Percentiles rank a stretch among this genome's conserved stretches.
phyloP scores from a whole-genome alignment of 2,888 invertebrate species.

The Drosophila nr. fundita region DNA sequence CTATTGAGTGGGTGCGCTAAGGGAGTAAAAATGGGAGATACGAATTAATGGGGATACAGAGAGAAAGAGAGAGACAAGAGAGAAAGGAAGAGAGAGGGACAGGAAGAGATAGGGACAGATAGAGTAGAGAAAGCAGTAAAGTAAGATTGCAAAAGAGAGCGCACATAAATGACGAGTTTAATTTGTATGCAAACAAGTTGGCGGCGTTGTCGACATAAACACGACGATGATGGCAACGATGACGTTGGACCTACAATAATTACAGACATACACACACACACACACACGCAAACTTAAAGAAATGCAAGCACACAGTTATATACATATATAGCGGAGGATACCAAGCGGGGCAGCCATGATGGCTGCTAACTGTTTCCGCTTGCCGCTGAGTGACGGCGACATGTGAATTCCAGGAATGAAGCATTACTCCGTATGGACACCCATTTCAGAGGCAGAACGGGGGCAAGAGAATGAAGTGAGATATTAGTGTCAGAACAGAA shows the following conservation, averaged over 20 bases:
- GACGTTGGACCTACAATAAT: slow-evolving; percentile 75
- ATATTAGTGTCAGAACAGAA: slow-evolving; percentile 46
- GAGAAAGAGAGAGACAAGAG: slow-evolving; percentile 1
- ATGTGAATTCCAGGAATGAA: slow-evolving; percentile 69
- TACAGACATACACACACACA: slow-evolving; percentile 44
- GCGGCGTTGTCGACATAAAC: slow-evolving; percentile 74
- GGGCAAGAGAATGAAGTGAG: slow-evolving; percentile 11
- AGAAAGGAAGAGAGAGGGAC: not conserved
- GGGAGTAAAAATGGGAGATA: slow-evolving; percentile 30
- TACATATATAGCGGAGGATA: not conserved
- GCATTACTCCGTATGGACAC: slow-evolving; percentile 51
- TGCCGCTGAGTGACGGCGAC: slow-evolving; percentile 62
- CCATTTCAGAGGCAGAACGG: slow-evolving; percentile 19
- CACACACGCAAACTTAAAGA: slow-evolving; percentile 27
- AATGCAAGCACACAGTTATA: slow-evolving; percentile 24
- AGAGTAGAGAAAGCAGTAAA: slow-evolving; percentile 2
- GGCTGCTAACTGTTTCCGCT: slow-evolving; percentile 75
- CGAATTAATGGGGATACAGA: slow-evolving; percentile 4
- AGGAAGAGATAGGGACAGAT: not conserved
- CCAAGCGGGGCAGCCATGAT: slow-evolving; percentile 46
- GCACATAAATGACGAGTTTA: slow-evolving; percentile 79
- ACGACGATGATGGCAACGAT: slow-evolving; percentile 54
- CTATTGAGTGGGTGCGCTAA: slow-evolving; percentile 71
- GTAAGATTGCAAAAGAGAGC: slow-evolving; percentile 22
- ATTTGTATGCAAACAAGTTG: slow-evolving; percentile 82